These are phyloP conservation scores for Cyclophora punctaria DNA, from an alignment of 2,888 invertebrate species.

Conservation along the genomic window DNA sequence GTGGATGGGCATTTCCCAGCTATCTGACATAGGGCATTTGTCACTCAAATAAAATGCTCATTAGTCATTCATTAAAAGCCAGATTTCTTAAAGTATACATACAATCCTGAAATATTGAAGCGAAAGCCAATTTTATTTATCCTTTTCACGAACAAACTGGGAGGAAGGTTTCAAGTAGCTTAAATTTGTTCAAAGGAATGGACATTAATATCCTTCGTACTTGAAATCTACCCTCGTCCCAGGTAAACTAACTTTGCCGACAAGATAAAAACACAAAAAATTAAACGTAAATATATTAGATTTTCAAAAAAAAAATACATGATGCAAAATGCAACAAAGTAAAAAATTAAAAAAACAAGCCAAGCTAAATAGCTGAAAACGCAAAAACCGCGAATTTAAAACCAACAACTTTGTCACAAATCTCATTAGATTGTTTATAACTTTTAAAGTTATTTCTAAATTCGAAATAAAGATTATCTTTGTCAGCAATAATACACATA, in stretches of 20 bases:
- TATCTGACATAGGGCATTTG: slow-evolving; percentile 19
- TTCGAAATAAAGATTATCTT: no score
- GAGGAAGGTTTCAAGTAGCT: no score
- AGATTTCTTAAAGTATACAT: slow-evolving; percentile 26
- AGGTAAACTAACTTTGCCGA: slow-evolving; percentile 8
- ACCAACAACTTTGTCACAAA: no score
- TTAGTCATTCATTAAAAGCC: slow-evolving; percentile 23
- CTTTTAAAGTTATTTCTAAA: no score
- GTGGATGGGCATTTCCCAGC: no score
- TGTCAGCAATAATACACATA: no score
- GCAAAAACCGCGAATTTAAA: neutral
- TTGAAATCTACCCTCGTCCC: neutral
- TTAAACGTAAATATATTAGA: slow-evolving; percentile 2
- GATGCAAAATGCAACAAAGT: slow-evolving; percentile 9
- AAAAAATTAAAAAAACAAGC: slow-evolving; percentile 2
- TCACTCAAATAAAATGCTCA: slow-evolving; percentile 30
- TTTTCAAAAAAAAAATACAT: neutral
- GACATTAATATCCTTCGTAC: no score
- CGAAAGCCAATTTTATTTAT: slow-evolving; percentile 32
- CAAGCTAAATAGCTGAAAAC: neutral
- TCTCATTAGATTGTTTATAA: no score
- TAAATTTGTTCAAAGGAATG: no score
- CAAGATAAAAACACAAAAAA: slow-evolving; percentile 11
- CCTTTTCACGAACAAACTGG: slow-evolving; percentile 32
- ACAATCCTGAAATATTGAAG: slow-evolving; percentile 27